Percentiles rank a stretch among this genome's conserved stretches.
Conservation (phyloP, 2,888 invertebrate species). For the Drosophila neotestacea region DNA sequence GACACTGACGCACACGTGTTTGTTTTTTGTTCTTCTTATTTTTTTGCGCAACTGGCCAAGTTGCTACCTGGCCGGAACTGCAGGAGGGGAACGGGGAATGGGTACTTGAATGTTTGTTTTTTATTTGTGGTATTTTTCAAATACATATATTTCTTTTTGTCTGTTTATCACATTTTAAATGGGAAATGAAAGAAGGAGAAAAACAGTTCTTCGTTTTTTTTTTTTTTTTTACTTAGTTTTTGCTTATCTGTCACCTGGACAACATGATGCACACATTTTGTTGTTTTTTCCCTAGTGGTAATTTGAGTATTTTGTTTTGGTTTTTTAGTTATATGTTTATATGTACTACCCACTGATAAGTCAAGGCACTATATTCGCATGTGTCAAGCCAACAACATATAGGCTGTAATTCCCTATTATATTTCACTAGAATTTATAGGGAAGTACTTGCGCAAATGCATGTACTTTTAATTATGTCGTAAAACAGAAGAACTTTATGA, state of each 20-base stretch:
- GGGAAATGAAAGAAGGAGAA: constrained; percentile 14
- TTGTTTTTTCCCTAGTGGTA: constrained; percentile 40
- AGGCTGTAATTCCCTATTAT: constrained; percentile 1
- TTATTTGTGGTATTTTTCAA: too few relatives aligned
- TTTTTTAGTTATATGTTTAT: constrained; percentile 8
- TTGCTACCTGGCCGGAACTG: constrained; percentile 24
- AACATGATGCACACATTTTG: constrained; percentile 54
- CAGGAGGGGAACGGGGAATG: background rate
- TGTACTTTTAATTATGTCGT: background rate
- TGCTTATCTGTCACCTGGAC: constrained; percentile 48
- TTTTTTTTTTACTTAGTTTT: background rate
- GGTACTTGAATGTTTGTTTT: background rate
- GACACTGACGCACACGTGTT: constrained; percentile 45
- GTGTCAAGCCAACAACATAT: background rate
- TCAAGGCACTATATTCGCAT: background rate
- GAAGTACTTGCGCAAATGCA: background rate
- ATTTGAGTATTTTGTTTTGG: constrained; percentile 31
- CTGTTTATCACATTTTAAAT: constrained; percentile 28
- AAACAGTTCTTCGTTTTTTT: background rate
- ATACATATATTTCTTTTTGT: background rate
- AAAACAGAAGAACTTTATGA: background rate
- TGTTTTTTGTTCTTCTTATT: constrained; percentile 6
- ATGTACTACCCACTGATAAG: constrained; percentile 35
- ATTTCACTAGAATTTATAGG: constrained; percentile 9
- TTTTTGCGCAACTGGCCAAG: constrained; percentile 5